Evolutionary conservation across 2,888 invertebrate genomes (phyloP), one percentile per base, ranked within the genome.

Genomic region (Gastracanthus pulcherrimus): DNA sequence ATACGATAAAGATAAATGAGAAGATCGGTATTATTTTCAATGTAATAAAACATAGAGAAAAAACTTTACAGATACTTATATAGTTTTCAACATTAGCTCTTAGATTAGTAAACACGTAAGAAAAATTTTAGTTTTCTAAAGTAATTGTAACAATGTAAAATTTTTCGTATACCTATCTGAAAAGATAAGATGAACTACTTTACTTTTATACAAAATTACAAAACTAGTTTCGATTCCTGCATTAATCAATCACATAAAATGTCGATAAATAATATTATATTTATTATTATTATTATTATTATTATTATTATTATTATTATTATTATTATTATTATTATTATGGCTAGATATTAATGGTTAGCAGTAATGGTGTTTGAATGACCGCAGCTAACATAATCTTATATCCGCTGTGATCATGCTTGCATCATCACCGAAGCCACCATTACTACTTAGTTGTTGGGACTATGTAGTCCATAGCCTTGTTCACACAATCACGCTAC

Each of bases 11-110:
- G n/a, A 66, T 76, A 69, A 34, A 41, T 60, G 13, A 34, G 45
- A 48, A 29, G 31, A 23, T 29, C 41, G 69, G 69, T 76, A 69
- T 31, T 76, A 69, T 45, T 60, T 36, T 72, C n/a, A 23, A 48
- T 62, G 55, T 62, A 23, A 55, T 26, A 26, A 26, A 55, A 23
- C 6, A 9, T 26, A n/a, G n/a, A n/a, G n/a, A n/a, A n/a, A n/a
- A n/a, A n/a, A n/a, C n/a, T n/a, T n/a, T n/a, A n/a, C n/a, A n/a
- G n/a, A n/a, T n/a, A n/a, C n/a, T n/a, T n/a, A n/a, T n/a, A n/a
- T n/a, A n/a, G n/a, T n/a, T n/a, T n/a, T n/a, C n/a, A n/a, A n/a
- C n/a, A n/a, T n/a, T n/a, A n/a, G n/a, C n/a, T n/a, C n/a, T 3
- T 55, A 26, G 55, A 23, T 1, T 26, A 26, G 26, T 23, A n/a